Evolutionary conservation across 2,888 invertebrate species (phyloP).

Genomic region (Himalopsyche kuldschensis): DNA sequence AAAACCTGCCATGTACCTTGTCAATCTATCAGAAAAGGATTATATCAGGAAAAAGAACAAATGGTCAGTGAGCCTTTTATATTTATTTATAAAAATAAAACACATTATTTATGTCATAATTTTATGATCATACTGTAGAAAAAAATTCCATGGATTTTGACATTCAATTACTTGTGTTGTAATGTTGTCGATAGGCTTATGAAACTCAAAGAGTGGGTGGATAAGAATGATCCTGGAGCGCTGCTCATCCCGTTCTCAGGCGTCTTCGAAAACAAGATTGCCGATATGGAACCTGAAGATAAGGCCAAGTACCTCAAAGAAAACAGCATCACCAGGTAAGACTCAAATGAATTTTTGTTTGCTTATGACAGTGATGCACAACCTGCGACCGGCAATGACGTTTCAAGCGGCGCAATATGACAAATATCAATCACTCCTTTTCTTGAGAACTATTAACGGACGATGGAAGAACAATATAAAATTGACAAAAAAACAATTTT

Average conservation of each 20-base stretch:
- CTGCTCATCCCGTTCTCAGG: conserved; percentile 96
- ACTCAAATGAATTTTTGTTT: too few relatives aligned
- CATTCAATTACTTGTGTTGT: not conserved
- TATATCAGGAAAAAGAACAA: conserved; percentile 98
- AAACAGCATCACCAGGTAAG: conserved; percentile 76
- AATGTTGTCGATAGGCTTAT: conserved; percentile 66
- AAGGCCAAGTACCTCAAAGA: conserved; percentile 81
- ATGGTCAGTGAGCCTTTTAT: conserved; percentile 66
- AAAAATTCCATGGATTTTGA: too few relatives aligned
- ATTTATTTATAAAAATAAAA: not conserved
- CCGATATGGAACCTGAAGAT: conserved; percentile 82
- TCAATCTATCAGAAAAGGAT: conserved; percentile 97
- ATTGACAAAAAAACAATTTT: too few relatives aligned
- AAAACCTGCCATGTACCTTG: conserved; percentile 95
- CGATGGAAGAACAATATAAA: too few relatives aligned
- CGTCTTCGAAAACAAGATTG: conserved; percentile 80
- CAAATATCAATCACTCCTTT: too few relatives aligned
- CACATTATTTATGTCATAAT: not conserved
- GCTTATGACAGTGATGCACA: too few relatives aligned
- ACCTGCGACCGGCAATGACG: too few relatives aligned
- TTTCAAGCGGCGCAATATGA: too few relatives aligned
- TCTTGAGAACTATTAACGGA: too few relatives aligned
- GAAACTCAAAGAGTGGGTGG: conserved; percentile 99
- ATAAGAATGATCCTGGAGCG: conserved; percentile 93
- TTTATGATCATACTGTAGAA: too few relatives aligned